Conservation (phyloP, 53 echinoderm and acorn worm genomes). For the Patiria pectinifera region DNA sequence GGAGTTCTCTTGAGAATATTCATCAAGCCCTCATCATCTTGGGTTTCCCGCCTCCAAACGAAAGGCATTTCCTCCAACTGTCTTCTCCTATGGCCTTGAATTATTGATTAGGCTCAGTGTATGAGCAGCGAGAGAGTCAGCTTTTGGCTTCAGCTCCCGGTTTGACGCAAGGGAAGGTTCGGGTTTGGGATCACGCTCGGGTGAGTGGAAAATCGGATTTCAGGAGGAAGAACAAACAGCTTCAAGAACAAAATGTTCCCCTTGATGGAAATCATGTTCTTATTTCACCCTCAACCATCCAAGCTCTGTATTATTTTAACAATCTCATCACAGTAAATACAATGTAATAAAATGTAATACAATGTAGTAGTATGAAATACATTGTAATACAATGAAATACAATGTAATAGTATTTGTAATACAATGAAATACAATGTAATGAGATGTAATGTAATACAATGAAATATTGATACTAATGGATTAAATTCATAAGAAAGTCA, state of each 20-base stretch:
- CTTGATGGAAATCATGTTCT: not conserved
- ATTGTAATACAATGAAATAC: no score
- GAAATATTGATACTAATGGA: no score
- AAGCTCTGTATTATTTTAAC: no score
- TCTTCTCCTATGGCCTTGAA: constrained; percentile 40
- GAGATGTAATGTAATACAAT: no score
- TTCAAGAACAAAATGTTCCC: not conserved
- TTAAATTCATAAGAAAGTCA: no score
- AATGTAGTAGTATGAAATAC: no score
- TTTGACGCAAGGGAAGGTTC: not conserved
- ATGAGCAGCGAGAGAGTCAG: not conserved
- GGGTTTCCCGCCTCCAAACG: constrained; percentile 31
- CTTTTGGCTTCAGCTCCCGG: not conserved
- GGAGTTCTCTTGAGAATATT: constrained; percentile 19
- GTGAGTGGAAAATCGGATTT: constrained; percentile 34
- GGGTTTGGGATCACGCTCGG: not conserved
- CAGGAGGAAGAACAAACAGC: not conserved
- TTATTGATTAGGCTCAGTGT: constrained; percentile 40
- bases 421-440: no score
- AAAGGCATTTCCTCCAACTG: not conserved
- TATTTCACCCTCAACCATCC: not conserved
- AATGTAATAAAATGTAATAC: no score
- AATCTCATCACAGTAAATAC: no score
- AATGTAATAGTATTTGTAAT: no score
- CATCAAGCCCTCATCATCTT: constrained; percentile 22